These are phyloP conservation scores for Australoheros scitulus DNA, from an alignment of 2,113 vertebrate species.

Conservation along the genomic window DNA sequence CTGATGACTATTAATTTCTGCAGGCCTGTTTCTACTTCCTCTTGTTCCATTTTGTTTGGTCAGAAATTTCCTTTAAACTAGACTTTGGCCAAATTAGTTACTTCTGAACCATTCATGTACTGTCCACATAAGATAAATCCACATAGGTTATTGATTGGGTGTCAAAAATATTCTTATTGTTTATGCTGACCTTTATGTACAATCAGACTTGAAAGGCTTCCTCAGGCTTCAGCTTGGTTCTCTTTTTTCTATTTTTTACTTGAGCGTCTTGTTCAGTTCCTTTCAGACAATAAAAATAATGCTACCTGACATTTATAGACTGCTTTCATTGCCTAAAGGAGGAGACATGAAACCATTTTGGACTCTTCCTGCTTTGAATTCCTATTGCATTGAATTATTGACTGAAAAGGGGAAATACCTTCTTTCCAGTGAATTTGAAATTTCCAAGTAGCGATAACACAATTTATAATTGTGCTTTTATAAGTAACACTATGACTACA, in stretches of 20 bases:
- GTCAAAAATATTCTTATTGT: rapidly evolving
- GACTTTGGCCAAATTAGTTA: rapidly evolving
- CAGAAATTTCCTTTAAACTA: background rate
- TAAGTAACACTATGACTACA: too few species aligned
- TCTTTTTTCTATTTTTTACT: rapidly evolving
- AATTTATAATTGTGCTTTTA: rapidly evolving
- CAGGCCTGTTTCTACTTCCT: background rate
- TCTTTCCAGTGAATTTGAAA: rapidly evolving
- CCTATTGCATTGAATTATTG: rapidly evolving
- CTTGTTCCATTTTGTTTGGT: background rate
- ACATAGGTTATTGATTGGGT: background rate
- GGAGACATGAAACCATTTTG: background rate
- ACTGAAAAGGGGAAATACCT: rapidly evolving
- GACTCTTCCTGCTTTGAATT: rapidly evolving
- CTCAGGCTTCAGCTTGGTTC: rapidly evolving
- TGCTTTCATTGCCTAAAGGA: rapidly evolving
- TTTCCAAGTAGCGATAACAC: background rate
- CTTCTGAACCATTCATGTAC: background rate
- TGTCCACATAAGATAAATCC: rapidly evolving
- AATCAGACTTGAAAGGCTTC: rapidly evolving
- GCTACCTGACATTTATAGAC: background rate
- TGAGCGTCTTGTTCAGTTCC: background rate
- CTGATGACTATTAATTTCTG: background rate
- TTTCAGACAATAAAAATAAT: rapidly evolving
- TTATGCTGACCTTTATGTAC: rapidly evolving